phyloP scores from a whole-genome alignment of 2,797 vertebrate genomes.

The Sebastes cheni region DNA sequence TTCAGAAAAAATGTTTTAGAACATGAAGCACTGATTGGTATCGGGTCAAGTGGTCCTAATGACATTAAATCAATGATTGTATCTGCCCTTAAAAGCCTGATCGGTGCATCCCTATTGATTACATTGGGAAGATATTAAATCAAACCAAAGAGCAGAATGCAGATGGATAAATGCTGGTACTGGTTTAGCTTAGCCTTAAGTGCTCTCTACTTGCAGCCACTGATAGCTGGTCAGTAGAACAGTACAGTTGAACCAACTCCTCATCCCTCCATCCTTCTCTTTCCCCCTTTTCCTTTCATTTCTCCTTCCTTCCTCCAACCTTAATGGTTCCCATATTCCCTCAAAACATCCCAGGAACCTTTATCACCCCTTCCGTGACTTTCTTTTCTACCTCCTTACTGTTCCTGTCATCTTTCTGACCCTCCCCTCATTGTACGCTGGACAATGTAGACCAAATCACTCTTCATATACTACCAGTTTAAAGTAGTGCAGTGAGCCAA shows the following conservation, averaged over 20 bases:
- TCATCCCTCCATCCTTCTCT: neutral
- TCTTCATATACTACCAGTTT: neutral
- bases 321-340: neutral
- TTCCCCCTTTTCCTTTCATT: neutral
- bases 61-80: conserved; percentile 31
- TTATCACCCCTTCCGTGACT: neutral
- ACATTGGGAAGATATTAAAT: neutral
- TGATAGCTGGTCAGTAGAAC: neutral
- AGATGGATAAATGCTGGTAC: conserved; percentile 1
- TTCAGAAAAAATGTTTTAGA: neutral
- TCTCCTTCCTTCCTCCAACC: neutral
- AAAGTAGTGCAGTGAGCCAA: neutral
- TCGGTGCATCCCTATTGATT: conserved; percentile 16
- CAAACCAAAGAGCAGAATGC: neutral
- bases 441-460: conserved; percentile 16
- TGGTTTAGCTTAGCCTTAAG: neutral
- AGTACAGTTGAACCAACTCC: neutral
- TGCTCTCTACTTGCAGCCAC: neutral
- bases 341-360: neutral
- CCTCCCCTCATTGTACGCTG: conserved; percentile 1
- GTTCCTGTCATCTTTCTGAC: conserved; percentile 20
- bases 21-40: conserved; percentile 1
- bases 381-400: neutral
- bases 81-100: conserved; percentile 38
- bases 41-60: conserved; percentile 20